Evolutionary conservation across 2,113 vertebrate species (phyloP).

Genomic region (Perca fluviatilis): DNA sequence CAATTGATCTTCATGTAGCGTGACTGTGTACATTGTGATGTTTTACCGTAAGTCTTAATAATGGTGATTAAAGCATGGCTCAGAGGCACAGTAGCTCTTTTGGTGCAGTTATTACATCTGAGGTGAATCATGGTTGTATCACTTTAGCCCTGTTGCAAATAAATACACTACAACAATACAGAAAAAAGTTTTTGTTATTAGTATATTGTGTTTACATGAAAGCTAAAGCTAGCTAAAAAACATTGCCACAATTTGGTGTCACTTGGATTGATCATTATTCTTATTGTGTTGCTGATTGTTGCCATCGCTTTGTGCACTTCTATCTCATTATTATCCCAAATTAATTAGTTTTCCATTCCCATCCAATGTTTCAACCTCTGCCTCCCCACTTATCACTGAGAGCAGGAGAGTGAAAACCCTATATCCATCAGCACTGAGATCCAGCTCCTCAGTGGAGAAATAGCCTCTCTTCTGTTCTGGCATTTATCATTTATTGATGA

Average conservation of each 20-base stretch:
- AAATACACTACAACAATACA: neutral
- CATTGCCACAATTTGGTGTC: slow-evolving; percentile 1
- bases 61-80: slow-evolving; percentile 22
- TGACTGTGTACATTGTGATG: neutral
- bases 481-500: slow-evolving; percentile 80
- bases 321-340: slow-evolving; percentile 48
- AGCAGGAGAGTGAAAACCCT: slow-evolving; percentile 42
- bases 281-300: slow-evolving; percentile 20
- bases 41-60: slow-evolving; percentile 13
- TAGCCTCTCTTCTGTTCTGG: slow-evolving; percentile 57
- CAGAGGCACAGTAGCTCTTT: neutral
- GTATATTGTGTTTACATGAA: neutral
- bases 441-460: slow-evolving; percentile 57
- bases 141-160: neutral
- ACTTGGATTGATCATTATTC: slow-evolving; percentile 33
- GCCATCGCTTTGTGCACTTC: neutral
- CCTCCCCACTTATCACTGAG: slow-evolving; percentile 48
- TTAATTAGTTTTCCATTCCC: slow-evolving; percentile 52
- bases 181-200: neutral
- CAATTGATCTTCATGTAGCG: neutral
- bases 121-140: slow-evolving; percentile 3
- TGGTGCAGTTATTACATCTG: slow-evolving; percentile 9
- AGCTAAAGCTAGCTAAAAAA: neutral
- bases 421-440: slow-evolving; percentile 54
- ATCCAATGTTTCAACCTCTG: slow-evolving; percentile 29